These are phyloP conservation scores for Lepetodrilus schrolli DNA, from an alignment of 2,888 invertebrate species.

Conservation along the genomic window DNA sequence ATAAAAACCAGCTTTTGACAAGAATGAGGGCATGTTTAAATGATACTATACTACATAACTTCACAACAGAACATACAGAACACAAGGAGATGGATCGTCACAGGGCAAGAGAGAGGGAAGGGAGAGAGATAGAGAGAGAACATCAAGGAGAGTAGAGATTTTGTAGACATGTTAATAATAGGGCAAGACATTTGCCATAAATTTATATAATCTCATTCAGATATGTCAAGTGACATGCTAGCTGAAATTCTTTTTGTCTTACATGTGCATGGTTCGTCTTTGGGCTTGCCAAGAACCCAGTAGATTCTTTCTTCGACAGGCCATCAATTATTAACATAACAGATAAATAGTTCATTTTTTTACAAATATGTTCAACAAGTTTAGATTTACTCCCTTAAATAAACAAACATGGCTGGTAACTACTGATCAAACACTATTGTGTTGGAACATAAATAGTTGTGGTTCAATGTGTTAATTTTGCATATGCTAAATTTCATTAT, in stretches of 20 bases:
- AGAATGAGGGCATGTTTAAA: not conserved
- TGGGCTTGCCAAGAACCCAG: not conserved
- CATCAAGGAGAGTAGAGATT: slow-evolving; percentile 5
- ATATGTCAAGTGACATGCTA: slow-evolving; percentile 11
- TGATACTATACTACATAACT: slow-evolving; percentile 4
- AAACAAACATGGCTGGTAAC: not conserved
- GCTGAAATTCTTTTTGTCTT: slow-evolving; percentile 5
- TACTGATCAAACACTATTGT: no score
- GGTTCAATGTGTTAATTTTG: not conserved
- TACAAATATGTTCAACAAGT: slow-evolving; percentile 23
- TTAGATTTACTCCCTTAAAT: slow-evolving; percentile 24
- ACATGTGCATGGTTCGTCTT: not conserved
- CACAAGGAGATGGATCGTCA: slow-evolving; percentile 5
- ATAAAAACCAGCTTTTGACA: not conserved
- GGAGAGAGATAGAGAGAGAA: no score
- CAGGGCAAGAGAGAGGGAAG: slow-evolving; percentile 25
- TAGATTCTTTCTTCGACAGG: slow-evolving; percentile 17
- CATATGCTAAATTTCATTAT: no score
- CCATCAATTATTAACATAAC: slow-evolving; percentile 1
- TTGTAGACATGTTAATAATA: not conserved
- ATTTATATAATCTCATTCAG: slow-evolving; percentile 1
- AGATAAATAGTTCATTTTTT: slow-evolving; percentile 14
- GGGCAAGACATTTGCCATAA: slow-evolving; percentile 10
- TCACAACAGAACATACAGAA: slow-evolving; percentile 19
- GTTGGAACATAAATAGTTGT: not conserved